Evolutionary conservation across 2,797 vertebrate species (phyloP).

Genomic region (Iguana delicatissima): DNA sequence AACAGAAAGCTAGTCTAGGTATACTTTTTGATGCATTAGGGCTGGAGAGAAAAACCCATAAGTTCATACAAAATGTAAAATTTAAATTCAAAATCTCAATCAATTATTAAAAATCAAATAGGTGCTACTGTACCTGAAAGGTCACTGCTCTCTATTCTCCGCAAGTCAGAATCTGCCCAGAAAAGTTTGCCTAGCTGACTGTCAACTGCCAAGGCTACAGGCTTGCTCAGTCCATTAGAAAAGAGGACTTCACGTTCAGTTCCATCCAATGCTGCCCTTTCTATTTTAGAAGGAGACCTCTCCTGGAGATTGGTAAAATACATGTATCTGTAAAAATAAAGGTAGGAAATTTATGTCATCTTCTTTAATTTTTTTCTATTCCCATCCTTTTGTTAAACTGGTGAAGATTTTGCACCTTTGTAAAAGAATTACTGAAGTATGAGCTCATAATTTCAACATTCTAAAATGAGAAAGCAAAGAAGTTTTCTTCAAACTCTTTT

Average conservation of each 20-base stretch:
- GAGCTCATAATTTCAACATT: not conserved
- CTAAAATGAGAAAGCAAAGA: not conserved
- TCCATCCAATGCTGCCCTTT: constrained; percentile 94
- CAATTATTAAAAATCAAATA: not conserved
- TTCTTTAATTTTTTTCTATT: constrained; percentile 22
- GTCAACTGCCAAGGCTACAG: constrained; percentile 91
- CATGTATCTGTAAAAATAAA: constrained; percentile 89
- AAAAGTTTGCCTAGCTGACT: constrained; percentile 93
- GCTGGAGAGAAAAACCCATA: not conserved
- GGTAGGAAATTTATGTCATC: constrained; percentile 40
- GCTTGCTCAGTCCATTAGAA: constrained; percentile 93
- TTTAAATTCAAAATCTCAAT: no score
- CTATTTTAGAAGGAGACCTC: constrained; percentile 91
- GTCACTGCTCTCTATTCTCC: constrained; percentile 97
- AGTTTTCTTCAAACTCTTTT: not conserved
- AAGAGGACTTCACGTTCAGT: constrained; percentile 96
- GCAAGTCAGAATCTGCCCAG: constrained; percentile 96
- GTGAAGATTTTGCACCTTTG: not conserved
- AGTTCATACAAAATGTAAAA: no score
- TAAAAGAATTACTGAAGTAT: not conserved
- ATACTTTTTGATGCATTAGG: not conserved
- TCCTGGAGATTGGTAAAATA: constrained; percentile 99
- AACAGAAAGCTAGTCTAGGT: not conserved
- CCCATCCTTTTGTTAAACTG: not conserved
- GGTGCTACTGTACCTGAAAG: constrained; percentile 88